These are phyloP conservation scores for Ceratoteleas bidentatus DNA, from an alignment of 1,140 invertebrate species.

Conservation along the genomic window DNA sequence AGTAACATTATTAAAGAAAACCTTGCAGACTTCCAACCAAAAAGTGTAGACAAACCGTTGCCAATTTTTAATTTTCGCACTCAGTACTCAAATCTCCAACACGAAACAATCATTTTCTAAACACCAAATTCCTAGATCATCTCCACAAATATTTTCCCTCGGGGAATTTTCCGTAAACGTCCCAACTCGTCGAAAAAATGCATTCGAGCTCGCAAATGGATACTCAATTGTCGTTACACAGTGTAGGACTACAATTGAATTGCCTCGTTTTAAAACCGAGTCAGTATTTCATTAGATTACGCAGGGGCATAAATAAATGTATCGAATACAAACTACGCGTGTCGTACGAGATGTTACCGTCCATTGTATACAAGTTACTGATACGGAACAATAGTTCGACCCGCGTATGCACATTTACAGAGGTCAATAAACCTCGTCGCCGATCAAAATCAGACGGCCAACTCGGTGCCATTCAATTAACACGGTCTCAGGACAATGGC, in stretches of 20 bases:
- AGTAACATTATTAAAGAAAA: too few species aligned
- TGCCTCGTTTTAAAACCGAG: neutral
- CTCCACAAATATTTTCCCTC: too few species aligned
- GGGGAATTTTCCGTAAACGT: too few species aligned
- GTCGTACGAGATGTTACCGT: conserved; percentile 11
- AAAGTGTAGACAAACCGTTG: too few species aligned
- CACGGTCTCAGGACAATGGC: neutral
- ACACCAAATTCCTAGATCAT: too few species aligned
- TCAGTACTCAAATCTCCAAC: too few species aligned
- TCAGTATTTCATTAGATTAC: conserved; percentile 20
- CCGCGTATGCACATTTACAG: neutral
- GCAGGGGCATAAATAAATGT: conserved; percentile 25
- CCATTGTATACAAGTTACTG: conserved; percentile 11
- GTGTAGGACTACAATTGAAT: conserved; percentile 5
- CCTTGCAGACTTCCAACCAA: too few species aligned
- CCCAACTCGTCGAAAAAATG: too few species aligned
- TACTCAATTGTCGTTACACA: too few species aligned
- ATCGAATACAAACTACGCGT: conserved; percentile 15
- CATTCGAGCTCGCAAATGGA: too few species aligned
- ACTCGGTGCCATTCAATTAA: conserved; percentile 3
- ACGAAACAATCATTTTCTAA: too few species aligned
- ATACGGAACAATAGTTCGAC: conserved; percentile 23
- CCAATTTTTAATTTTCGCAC: too few species aligned
- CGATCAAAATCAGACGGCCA: neutral
- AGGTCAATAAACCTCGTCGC: conserved; percentile 20